Evolutionary conservation across 2,888 invertebrate species (phyloP).

Genomic region (Cloeon dipterum): DNA sequence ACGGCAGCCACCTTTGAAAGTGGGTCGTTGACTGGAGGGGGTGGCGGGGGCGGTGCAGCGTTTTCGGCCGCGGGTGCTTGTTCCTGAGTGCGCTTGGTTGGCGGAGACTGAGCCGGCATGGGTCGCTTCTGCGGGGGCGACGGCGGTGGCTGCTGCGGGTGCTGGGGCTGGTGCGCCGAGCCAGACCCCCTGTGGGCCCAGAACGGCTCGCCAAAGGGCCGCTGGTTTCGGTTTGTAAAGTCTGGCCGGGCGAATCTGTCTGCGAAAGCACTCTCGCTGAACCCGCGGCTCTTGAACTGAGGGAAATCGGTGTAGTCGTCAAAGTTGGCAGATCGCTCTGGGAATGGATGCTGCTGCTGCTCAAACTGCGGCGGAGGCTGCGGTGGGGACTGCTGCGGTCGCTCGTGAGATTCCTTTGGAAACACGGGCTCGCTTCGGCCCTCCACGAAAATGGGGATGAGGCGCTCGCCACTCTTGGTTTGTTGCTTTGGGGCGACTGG

Average conservation of each 20-base stretch:
- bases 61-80: slow-evolving; percentile 18
- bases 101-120: slow-evolving; percentile 18
- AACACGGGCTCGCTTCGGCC: slow-evolving; percentile 59
- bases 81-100: slow-evolving; percentile 11
- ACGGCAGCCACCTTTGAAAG: slow-evolving; percentile 56
- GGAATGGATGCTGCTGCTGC: slow-evolving; percentile 14
- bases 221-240: background rate
- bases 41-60: slow-evolving; percentile 22
- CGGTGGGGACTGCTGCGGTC: slow-evolving; percentile 7
- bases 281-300: background rate
- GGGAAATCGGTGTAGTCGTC: background rate
- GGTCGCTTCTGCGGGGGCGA: slow-evolving; percentile 19
- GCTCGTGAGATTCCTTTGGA: slow-evolving; percentile 26
- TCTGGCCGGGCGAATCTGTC: background rate
- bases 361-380: slow-evolving; percentile 12
- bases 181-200: slow-evolving; percentile 8
- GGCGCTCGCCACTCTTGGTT: slow-evolving; percentile 31
- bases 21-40: slow-evolving; percentile 31
- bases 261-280: background rate
- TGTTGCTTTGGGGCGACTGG: slow-evolving; percentile 7
- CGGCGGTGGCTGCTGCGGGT: slow-evolving; percentile 14
- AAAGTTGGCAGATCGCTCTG: too few species aligned
- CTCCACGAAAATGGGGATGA: slow-evolving; percentile 75
- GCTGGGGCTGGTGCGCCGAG: slow-evolving; percentile 8
- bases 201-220: slow-evolving; percentile 6